Conservation (phyloP, 2,888 invertebrate species). For the Cantharis lateralis region DNA sequence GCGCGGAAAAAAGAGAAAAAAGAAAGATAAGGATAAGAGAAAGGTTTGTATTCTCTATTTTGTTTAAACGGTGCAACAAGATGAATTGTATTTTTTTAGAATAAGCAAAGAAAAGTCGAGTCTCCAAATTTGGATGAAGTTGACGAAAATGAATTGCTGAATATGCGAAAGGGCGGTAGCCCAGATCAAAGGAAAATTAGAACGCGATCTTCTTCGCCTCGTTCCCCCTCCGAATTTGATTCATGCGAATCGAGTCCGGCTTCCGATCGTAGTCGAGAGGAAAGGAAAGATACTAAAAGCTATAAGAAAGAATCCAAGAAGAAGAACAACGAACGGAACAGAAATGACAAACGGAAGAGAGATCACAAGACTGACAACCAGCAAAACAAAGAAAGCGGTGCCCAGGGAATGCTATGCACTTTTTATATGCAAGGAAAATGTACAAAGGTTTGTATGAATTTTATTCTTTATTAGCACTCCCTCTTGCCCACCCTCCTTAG, state of each 20-base stretch:
- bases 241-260: constrained; percentile 64
- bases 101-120: constrained; percentile 59
- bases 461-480: background rate
- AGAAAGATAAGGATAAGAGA: constrained; percentile 59
- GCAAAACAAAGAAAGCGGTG: constrained; percentile 66
- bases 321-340: constrained; percentile 28
- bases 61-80: constrained; percentile 25
- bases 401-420: constrained; percentile 67
- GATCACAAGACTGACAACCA: constrained; percentile 53
- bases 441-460: constrained; percentile 61
- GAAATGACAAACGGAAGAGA: constrained; percentile 36
- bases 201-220: constrained; percentile 42
- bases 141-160: constrained; percentile 81
- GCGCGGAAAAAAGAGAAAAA: constrained; percentile 63
- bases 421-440: constrained; percentile 91
- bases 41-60: constrained; percentile 45
- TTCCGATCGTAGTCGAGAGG: constrained; percentile 43
- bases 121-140: constrained; percentile 57
- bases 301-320: constrained; percentile 24
- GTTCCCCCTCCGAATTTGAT: constrained; percentile 52
- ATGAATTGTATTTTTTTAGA: background rate
- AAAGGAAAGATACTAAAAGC: constrained; percentile 23
- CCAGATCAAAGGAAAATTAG: constrained; percentile 50
- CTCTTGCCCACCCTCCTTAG: background rate
- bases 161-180: constrained; percentile 73